Base-by-base conservation (phyloP, 2,797 vertebrate genomes). In the Galaxias olidus region DNA sequence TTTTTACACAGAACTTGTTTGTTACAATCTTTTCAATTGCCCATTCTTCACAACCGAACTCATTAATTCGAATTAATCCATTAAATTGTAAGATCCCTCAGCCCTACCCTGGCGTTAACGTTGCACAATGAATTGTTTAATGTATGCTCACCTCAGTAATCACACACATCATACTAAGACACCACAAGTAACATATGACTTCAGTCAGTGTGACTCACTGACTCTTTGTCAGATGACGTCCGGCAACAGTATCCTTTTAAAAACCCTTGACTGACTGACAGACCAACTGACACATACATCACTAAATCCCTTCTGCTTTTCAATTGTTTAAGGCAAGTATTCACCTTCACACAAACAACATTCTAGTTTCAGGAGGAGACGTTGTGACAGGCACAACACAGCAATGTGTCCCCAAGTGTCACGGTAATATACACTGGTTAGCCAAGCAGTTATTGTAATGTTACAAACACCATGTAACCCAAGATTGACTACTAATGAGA, bases 151-250 rank as follows among this genome's bases (percentile, higher is more conserved):
- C 30, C 6, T 2, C 59, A 48, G 18, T 47, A 66, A 19, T 9
- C 49, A 46, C 40, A 43, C 19, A 79, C 83, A 87, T 80, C 73
- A 85, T 84, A 66, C 72, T 83, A 80, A 87, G 75, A 73, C 69
- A 87, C 66, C 77, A 88, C 73, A 42, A 84, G 86, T 82, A 79
- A 81, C 50, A 76, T 59, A 74, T 78, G 79, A 82, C 77, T 78
- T 52, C 68, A 71, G 56, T 88, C 87, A 84, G 71, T 74, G 70
- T 87, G 86, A 89, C 74, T 86, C 82, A 85, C 66, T 77, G 50
- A 64, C 30, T 46, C 65, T 58, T 58, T 18, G 69, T 74, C 77
- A 84, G 76, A 74, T 57, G 84, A 73, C 68, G 79, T 83, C 79
- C 76, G 72, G 18, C 52, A 56, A 56, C 59, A 18, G 41, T 20